These are phyloP conservation scores for Pitta sordida DNA, from an alignment of 2,113 vertebrate genomes.

Conservation along the genomic window DNA sequence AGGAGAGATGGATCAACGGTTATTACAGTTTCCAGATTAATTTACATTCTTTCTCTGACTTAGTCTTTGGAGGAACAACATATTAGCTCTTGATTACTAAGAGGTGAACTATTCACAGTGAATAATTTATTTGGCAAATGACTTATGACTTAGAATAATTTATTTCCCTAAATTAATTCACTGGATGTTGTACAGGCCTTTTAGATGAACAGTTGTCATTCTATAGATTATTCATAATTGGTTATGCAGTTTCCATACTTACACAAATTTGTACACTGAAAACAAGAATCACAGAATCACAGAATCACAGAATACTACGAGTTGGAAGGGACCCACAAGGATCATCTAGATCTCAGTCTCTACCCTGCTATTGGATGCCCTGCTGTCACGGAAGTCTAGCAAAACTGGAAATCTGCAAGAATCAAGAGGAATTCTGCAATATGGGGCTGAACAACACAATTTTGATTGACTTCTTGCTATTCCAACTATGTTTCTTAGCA, in stretches of 20 bases:
- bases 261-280: not conserved
- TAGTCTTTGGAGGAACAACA: slow-evolving; percentile 22
- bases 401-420: not conserved
- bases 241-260: not conserved
- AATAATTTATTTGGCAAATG: slow-evolving; percentile 48
- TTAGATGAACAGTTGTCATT: slow-evolving; percentile 1
- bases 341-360: too few species aligned
- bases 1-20: not conserved
- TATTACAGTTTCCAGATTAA: slow-evolving; percentile 17
- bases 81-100: slow-evolving; percentile 34
- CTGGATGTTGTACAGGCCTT: not conserved
- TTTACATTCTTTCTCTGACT: not conserved
- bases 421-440: not conserved
- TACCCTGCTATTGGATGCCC: not conserved
- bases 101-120: slow-evolving; percentile 20
- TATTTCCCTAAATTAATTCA: slow-evolving; percentile 5
- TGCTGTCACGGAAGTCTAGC: not conserved
- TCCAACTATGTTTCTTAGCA: not conserved
- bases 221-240: slow-evolving; percentile 27
- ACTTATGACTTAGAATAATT: slow-evolving; percentile 26
- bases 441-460: not conserved
- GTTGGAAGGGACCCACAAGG: too few species aligned
- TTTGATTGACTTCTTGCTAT: not conserved
- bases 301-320: too few species aligned
- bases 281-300: too few species aligned